These are phyloP conservation scores for Schlechtendalia chinensis DNA, from an alignment of 1,140 invertebrate genomes.

Conservation along the genomic window DNA sequence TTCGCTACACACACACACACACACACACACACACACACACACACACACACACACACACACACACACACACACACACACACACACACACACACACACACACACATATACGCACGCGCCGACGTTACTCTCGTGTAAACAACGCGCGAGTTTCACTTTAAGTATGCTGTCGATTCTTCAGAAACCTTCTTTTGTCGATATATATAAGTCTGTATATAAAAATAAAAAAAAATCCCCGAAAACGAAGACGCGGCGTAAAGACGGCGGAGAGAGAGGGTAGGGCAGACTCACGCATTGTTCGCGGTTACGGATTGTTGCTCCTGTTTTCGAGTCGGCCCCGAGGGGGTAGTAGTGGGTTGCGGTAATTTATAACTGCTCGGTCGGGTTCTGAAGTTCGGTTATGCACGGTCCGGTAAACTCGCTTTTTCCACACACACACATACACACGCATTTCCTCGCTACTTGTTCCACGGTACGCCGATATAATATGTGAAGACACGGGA, in stretches of 20 bases:
- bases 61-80: too few relatives aligned
- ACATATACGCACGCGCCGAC: background rate
- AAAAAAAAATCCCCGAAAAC: background rate
- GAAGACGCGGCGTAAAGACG: too few relatives aligned
- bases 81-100: too few relatives aligned
- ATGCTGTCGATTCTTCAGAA: conserved; percentile 1
- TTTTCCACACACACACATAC: conserved; percentile 2
- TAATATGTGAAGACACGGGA: background rate
- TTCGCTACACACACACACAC: too few relatives aligned
- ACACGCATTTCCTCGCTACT: background rate
- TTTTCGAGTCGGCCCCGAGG: conserved; percentile 19
- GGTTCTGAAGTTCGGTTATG: conserved; percentile 45
- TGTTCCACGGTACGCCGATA: background rate
- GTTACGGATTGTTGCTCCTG: conserved; percentile 44
- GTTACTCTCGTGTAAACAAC: background rate
- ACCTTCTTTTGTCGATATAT: background rate
- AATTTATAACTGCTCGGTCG: conserved; percentile 47
- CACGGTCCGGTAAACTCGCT: conserved; percentile 35
- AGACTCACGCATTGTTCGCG: background rate
- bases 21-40: background rate
- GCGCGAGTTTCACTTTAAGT: background rate
- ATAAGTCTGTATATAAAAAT: background rate
- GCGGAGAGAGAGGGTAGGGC: background rate
- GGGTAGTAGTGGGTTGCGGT: conserved; percentile 11
- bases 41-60: too few relatives aligned